phyloP scores from a whole-genome alignment of 2,113 vertebrate species.

The Pycnonotus jocosus region DNA sequence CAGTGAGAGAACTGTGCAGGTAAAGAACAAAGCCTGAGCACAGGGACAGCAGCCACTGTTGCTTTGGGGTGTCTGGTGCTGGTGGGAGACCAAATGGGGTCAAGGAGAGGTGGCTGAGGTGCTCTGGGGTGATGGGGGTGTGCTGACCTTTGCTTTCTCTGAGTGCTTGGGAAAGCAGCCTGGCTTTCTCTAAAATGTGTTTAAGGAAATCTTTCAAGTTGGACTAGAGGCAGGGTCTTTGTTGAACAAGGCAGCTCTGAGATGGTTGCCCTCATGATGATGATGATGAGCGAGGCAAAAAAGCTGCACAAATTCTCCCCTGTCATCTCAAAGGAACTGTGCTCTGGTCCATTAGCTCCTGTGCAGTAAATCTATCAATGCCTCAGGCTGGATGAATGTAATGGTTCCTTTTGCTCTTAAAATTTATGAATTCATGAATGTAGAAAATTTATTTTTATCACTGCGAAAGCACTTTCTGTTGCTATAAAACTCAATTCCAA shows the following conservation, averaged over 20 bases:
- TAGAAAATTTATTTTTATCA: not conserved
- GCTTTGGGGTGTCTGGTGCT: not conserved
- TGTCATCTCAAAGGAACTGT: not conserved
- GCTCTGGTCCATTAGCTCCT: not conserved
- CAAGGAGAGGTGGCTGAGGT: not conserved
- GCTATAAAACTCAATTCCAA: not conserved
- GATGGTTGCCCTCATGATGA: not conserved
- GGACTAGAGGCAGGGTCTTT: not conserved
- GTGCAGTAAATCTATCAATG: conserved; percentile 17
- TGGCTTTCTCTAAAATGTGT: not conserved
- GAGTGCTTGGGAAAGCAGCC: not conserved
- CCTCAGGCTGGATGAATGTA: not conserved
- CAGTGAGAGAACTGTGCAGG: not conserved
- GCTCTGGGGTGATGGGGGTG: not conserved
- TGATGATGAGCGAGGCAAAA: not conserved
- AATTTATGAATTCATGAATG: conserved; percentile 7
- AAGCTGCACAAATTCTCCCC: not conserved
- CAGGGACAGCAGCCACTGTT: not conserved
- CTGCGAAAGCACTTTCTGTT: not conserved
- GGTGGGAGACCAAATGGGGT: not conserved
- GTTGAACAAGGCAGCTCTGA: not conserved
- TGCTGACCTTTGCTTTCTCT: not conserved
- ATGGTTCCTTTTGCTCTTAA: not conserved
- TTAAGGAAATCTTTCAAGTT: not conserved
- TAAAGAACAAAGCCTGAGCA: not conserved